Conservation (phyloP, 1,140 invertebrate genomes). For the Drosophila saltans region DNA sequence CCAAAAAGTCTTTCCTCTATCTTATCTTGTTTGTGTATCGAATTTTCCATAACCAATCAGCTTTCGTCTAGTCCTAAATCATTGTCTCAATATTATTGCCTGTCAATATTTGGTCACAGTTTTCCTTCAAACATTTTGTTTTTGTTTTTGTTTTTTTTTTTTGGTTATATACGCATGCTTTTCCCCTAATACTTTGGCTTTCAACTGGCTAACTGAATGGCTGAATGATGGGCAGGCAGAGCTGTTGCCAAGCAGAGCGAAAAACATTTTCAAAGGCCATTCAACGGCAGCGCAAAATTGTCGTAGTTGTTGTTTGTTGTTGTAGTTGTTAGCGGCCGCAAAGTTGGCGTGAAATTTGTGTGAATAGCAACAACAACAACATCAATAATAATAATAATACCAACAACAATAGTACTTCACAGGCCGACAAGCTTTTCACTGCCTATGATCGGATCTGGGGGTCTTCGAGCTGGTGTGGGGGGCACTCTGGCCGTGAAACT, state of each 20-base stretch:
- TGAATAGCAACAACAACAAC: conserved; percentile 65
- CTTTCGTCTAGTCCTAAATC: conserved; percentile 1
- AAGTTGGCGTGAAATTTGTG: conserved; percentile 75
- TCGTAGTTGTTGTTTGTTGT: conserved; percentile 31
- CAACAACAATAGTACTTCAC: conserved; percentile 33
- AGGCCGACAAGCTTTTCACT: conserved; percentile 62
- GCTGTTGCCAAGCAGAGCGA: conserved; percentile 60
- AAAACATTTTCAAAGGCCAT: conserved; percentile 68
- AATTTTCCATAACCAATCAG: conserved; percentile 1
- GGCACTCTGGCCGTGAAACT: conserved; percentile 66
- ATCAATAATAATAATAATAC: conserved; percentile 25
- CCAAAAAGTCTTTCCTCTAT: no score
- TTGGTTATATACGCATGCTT: not conserved
- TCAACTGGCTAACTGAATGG: conserved; percentile 1
- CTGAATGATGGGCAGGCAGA: not conserved
- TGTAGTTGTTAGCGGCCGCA: conserved; percentile 42
- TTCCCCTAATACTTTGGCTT: not conserved
- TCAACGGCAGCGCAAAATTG: conserved; percentile 61
- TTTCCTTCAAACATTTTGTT: not conserved
- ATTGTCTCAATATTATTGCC: not conserved
- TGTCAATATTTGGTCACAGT: not conserved
- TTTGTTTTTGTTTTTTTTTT: no score
- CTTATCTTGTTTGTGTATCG: no score
- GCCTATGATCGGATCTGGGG: conserved; percentile 52
- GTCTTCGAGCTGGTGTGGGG: conserved; percentile 4